Evolutionary conservation across 2,113 vertebrate genomes (phyloP), one percentile per base, ranked within the genome.

Genomic region (Anhinga rufa): DNA sequence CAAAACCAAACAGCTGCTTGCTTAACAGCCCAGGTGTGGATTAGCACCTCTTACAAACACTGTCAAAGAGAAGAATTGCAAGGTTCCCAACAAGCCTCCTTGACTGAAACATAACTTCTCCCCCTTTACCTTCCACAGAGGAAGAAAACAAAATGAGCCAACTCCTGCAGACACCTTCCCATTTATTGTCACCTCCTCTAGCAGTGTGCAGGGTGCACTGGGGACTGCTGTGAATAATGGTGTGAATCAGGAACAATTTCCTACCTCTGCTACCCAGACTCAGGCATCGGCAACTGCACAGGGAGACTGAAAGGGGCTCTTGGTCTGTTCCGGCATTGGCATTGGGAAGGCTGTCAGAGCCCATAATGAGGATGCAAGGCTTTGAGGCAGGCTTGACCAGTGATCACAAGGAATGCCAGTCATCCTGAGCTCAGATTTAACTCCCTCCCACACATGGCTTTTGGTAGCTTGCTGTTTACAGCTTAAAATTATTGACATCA

Each of bases 401-500:
- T 1, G 58, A 90, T 75, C 6, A 9, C 38, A 64, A 91, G 66
- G 55, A 90, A 76, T 9, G 44, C 29, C 90, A 92, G 52, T 51
- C 78, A 65, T n/a, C 64, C 62, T 3, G 8, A 46, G 78, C 58
- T 86, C 90, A 70, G 70, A 38, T 82, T 79, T 40, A 55, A 52
- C 54, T 91, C 74, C 44, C 88, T 93, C 94, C 92, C 92, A 91
- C 92, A 38, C 51, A 22, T 14, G 52, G 34, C 52, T 91, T 86
- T 84, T 92, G 88, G 91, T 79, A 83, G 29, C 38, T 86, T 10
- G 21, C 82, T 93, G 84, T 93, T 95, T 86, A 95, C 85, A 80
- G 80, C 74, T 38, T 38, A 6, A 70, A 81, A 28, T 92, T 91
- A 90, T 89, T 89, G 86, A 57, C 94, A 80, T 25, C 74, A 17